Percentiles rank a stretch among this genome's conserved stretches.
These are phyloP conservation scores for Pseudorhiza aurosa DNA, from an alignment of 30 jellyfish, hydroid and myxozoan genomes.

Conservation along the genomic window DNA sequence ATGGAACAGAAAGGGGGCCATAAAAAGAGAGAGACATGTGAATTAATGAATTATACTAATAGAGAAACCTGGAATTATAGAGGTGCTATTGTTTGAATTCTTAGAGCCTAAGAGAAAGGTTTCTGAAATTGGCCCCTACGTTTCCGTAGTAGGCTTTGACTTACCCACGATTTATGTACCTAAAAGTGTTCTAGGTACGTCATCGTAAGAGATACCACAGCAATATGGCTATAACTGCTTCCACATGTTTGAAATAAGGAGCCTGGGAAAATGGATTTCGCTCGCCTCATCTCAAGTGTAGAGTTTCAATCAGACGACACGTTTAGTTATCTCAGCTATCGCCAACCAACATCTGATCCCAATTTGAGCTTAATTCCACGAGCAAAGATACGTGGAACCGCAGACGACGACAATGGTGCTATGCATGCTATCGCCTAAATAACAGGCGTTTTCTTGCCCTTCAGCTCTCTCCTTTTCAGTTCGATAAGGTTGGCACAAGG, in stretches of 20 bases:
- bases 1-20: too few relatives aligned
- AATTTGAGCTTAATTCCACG: background rate
- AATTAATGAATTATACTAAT: too few relatives aligned
- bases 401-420: background rate
- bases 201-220: slow-evolving; percentile 10
- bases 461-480: too few relatives aligned
- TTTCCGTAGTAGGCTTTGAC: too few relatives aligned
- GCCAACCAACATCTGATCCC: background rate
- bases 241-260: slow-evolving; percentile 9
- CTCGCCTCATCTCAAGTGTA: slow-evolving; percentile 18
- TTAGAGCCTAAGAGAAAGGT: too few relatives aligned
- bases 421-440: background rate
- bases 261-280: slow-evolving; percentile 25
- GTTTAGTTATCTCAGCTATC: background rate
- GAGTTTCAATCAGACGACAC: background rate
- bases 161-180: too few relatives aligned
- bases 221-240: slow-evolving; percentile 15
- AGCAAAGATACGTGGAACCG: background rate
- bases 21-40: too few relatives aligned
- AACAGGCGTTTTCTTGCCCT: background rate
- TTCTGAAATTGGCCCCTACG: too few relatives aligned
- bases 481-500: too few relatives aligned
- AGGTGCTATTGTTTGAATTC: too few relatives aligned
- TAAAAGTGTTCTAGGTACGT: slow-evolving; percentile 1
- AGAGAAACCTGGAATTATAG: too few relatives aligned